These are phyloP conservation scores for Delia radicum DNA, from an alignment of 1,140 invertebrate genomes.

Conservation along the genomic window DNA sequence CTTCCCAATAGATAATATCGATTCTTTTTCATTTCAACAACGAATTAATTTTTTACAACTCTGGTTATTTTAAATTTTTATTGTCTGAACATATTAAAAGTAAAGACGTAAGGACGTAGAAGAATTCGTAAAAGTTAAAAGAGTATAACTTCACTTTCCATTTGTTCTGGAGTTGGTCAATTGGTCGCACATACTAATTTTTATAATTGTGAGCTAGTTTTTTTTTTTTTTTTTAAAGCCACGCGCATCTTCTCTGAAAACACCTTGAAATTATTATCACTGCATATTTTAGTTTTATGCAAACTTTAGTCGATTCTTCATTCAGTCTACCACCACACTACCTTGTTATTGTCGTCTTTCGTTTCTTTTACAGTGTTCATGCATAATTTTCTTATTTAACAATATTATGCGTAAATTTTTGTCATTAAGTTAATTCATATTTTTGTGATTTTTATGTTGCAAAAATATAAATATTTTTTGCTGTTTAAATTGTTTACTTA, in stretches of 20 bases:
- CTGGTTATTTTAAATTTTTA: too few relatives aligned
- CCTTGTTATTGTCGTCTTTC: neutral
- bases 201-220: neutral
- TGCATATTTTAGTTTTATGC: too few relatives aligned
- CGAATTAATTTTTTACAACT: too few relatives aligned
- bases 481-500: too few relatives aligned
- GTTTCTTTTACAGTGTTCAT: neutral
- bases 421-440: constrained; percentile 10
- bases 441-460: neutral
- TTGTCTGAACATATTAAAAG: too few relatives aligned
- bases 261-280: neutral
- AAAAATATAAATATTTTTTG: too few relatives aligned
- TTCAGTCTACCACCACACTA: too few relatives aligned
- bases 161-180: constrained; percentile 23
- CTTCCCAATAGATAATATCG: too few relatives aligned
- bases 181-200: constrained; percentile 21
- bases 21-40: too few relatives aligned
- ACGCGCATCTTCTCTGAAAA: neutral
- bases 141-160: neutral
- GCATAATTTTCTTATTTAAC: constrained; percentile 7
- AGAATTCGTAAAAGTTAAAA: too few relatives aligned
- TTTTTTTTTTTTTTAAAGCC: neutral
- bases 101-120: too few relatives aligned
- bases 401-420: constrained; percentile 3
- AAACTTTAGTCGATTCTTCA: neutral